Conservation (phyloP, 1,140 invertebrate species). For the Venustaconcha ellipsiformis region DNA sequence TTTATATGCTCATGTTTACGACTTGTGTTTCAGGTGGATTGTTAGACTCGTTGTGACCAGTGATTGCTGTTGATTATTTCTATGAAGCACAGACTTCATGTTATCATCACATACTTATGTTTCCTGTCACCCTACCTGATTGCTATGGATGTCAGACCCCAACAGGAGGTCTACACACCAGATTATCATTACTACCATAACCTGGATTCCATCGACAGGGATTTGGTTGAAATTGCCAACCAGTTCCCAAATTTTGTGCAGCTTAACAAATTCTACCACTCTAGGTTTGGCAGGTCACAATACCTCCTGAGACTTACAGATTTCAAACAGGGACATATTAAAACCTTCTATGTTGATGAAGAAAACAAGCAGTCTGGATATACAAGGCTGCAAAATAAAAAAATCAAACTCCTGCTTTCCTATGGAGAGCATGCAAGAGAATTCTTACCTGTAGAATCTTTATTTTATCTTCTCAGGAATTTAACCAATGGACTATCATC, state of each 20-base stretch:
- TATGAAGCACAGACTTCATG: no score
- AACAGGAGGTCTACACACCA: conserved; percentile 56
- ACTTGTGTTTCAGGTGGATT: no score
- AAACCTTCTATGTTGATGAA: not conserved
- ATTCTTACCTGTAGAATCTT: conserved; percentile 62
- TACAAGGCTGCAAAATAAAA: not conserved
- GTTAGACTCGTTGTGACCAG: no score
- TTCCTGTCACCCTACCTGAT: not conserved
- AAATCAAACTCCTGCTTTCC: conserved; percentile 57
- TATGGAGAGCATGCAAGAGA: conserved; percentile 66
- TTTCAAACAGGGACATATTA: conserved; percentile 29
- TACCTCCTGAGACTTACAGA: conserved; percentile 56
- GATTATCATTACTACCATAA: conserved; percentile 63
- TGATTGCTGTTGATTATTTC: no score
- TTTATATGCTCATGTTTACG: no score
- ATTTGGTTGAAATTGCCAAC: conserved; percentile 38
- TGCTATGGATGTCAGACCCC: conserved; percentile 52
- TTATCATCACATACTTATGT: no score
- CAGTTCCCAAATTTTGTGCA: conserved; percentile 47
- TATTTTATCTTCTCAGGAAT: conserved; percentile 56
- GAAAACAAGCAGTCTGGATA: no score
- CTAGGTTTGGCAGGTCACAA: conserved; percentile 45
- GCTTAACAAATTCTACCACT: conserved; percentile 30
- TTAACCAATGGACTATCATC: conserved; percentile 44
- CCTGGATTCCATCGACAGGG: conserved; percentile 34